phyloP scores from a whole-genome alignment of 2,888 invertebrate species.

The Drosophila macrothrix region DNA sequence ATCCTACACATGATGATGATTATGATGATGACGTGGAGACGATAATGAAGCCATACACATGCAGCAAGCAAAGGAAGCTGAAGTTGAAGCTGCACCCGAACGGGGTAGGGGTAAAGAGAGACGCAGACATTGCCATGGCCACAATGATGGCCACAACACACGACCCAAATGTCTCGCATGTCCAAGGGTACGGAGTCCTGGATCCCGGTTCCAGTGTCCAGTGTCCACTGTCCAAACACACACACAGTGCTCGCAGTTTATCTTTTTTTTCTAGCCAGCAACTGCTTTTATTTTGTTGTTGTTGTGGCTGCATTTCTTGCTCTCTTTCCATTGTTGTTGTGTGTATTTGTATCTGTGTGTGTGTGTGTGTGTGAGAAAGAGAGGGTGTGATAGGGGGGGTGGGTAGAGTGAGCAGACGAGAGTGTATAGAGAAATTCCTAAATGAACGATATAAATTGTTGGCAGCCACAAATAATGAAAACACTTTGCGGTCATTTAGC shows the following conservation, averaged over 20 bases:
- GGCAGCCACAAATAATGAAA: constrained; percentile 81
- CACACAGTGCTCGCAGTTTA: not conserved
- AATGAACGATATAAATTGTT: constrained; percentile 83
- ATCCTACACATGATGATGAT: constrained; percentile 6
- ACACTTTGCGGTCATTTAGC: constrained; percentile 80
- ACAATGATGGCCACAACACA: constrained; percentile 70
- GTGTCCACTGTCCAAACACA: constrained; percentile 5
- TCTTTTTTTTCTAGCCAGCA: constrained; percentile 8
- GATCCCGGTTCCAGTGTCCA: constrained; percentile 9
- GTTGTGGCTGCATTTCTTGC: constrained; percentile 1
- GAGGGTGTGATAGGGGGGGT: not conserved
- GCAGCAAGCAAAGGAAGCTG: constrained; percentile 24
- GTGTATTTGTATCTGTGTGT: not conserved
- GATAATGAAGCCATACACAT: constrained; percentile 77
- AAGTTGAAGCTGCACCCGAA: constrained; percentile 5
- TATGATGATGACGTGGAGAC: constrained; percentile 45
- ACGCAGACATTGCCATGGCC: constrained; percentile 42
- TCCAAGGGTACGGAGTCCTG: constrained; percentile 18
- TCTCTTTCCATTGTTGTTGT: constrained; percentile 8
- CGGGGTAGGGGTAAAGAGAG: not conserved
- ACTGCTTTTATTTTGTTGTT: constrained; percentile 15
- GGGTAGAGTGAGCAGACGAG: not conserved
- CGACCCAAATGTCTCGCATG: constrained; percentile 59
- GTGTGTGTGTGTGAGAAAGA: not conserved
- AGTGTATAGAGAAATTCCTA: constrained; percentile 78